These are phyloP conservation scores for Mycteria americana DNA, from an alignment of 2,797 vertebrate genomes.

Conservation along the genomic window DNA sequence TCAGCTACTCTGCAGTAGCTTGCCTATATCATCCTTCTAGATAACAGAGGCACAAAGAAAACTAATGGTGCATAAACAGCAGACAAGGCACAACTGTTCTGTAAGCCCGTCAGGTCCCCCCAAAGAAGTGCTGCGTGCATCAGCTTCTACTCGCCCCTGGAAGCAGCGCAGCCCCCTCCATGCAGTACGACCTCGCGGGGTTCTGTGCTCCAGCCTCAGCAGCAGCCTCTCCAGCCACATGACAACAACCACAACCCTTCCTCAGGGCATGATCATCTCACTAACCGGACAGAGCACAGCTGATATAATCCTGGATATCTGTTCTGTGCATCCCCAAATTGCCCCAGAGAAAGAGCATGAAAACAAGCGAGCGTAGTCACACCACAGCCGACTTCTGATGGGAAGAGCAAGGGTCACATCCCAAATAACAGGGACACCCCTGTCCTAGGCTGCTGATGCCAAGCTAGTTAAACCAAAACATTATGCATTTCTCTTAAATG, in stretches of 20 bases:
- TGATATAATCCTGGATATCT: not conserved
- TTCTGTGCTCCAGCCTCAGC: not conserved
- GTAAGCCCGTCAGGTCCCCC: not conserved
- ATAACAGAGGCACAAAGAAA: not conserved
- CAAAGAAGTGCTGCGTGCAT: not conserved
- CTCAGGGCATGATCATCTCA: not conserved
- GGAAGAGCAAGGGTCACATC: not conserved
- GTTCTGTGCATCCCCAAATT: not conserved
- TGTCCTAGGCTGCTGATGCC: not conserved
- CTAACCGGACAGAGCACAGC: not conserved
- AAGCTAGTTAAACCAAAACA: not conserved
- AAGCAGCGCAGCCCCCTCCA: accelerated
- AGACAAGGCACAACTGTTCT: not conserved
- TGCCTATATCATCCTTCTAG: not conserved
- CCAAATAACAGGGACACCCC: not conserved
- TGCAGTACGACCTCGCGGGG: accelerated
- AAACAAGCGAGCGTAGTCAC: accelerated
- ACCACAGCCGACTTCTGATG: not conserved
- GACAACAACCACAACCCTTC: not conserved
- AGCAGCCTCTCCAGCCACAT: not conserved
- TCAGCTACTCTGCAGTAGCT: not conserved
- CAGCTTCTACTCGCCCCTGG: accelerated
- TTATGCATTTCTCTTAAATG: not conserved
- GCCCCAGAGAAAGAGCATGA: not conserved
- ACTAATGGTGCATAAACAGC: not conserved